Percentiles rank a stretch among this genome's conserved stretches.
These are phyloP conservation scores for Oedothorax gibbosus DNA, from an alignment of 1,140 invertebrate genomes.

Conservation along the genomic window DNA sequence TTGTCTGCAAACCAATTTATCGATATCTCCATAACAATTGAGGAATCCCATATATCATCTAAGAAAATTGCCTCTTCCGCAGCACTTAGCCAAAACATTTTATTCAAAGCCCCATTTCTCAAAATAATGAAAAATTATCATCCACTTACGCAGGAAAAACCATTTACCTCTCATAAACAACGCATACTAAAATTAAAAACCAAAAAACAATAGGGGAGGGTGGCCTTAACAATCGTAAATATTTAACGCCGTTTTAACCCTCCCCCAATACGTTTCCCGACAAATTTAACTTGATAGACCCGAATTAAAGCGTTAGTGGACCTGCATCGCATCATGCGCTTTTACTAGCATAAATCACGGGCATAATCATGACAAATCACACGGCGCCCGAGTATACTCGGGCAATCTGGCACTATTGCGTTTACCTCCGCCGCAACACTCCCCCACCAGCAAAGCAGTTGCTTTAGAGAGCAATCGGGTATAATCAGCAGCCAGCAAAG, in stretches of 20 bases:
- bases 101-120: no score
- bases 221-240: slow-evolving; percentile 3
- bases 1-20: no score
- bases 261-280: not conserved
- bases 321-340: slow-evolving; percentile 47
- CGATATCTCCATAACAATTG: no score
- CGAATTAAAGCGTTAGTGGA: slow-evolving; percentile 45
- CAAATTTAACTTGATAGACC: slow-evolving; percentile 50
- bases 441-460: slow-evolving; percentile 9
- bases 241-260: slow-evolving; percentile 2
- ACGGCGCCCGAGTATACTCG: slow-evolving; percentile 39
- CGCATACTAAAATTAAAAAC: not conserved
- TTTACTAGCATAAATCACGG: slow-evolving; percentile 48
- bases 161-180: not conserved
- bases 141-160: not conserved
- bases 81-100: no score
- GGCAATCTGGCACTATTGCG: slow-evolving; percentile 55
- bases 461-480: slow-evolving; percentile 16
- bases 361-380: slow-evolving; percentile 54
- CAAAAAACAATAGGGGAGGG: not conserved
- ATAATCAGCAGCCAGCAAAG: slow-evolving; percentile 42
- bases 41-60: no score
- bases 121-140: not conserved
- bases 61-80: no score
- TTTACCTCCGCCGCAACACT: slow-evolving; percentile 33